These are phyloP conservation scores for Amphiprion percula DNA, from an alignment of 2,113 vertebrate species.

Conservation along the genomic window DNA sequence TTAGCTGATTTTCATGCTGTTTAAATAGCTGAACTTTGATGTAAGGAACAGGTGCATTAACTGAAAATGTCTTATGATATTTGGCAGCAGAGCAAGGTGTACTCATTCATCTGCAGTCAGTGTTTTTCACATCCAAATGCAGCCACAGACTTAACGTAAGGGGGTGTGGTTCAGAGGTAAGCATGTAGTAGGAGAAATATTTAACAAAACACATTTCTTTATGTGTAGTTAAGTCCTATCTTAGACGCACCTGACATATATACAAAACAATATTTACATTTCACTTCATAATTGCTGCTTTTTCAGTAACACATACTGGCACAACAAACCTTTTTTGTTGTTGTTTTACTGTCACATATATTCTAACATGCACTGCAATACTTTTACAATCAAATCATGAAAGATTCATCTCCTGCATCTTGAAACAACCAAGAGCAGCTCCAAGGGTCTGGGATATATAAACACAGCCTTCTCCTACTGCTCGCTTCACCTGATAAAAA, in stretches of 20 bases:
- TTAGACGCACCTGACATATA: background rate
- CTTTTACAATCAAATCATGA: constrained; percentile 40
- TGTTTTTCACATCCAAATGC: constrained; percentile 25
- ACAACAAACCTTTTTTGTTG: background rate
- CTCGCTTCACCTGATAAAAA: constrained; percentile 43
- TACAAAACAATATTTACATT: background rate
- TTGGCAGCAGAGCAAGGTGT: constrained; percentile 3
- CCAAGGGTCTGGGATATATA: constrained; percentile 52
- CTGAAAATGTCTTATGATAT: constrained; percentile 3
- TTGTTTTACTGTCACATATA: background rate
- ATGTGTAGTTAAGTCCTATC: constrained; percentile 40
- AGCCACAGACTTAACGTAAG: constrained; percentile 20
- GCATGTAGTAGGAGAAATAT: constrained; percentile 4
- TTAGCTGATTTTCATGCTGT: background rate
- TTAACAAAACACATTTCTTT: constrained; percentile 40
- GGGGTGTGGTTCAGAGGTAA: constrained; percentile 50
- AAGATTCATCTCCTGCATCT: constrained; percentile 46
- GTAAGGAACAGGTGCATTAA: background rate
- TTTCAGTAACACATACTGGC: background rate
- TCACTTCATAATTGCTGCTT: background rate
- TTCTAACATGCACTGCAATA: constrained; percentile 5
- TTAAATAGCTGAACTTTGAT: constrained; percentile 14
- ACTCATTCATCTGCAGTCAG: constrained; percentile 27
- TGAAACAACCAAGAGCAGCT: constrained; percentile 62
- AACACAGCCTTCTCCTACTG: constrained; percentile 46